A percentile compares a stretch with the other conserved stretches of the same genome.
These are phyloP conservation scores for Carabus problematicus DNA, from an alignment of 2,888 invertebrate genomes.

Conservation along the genomic window DNA sequence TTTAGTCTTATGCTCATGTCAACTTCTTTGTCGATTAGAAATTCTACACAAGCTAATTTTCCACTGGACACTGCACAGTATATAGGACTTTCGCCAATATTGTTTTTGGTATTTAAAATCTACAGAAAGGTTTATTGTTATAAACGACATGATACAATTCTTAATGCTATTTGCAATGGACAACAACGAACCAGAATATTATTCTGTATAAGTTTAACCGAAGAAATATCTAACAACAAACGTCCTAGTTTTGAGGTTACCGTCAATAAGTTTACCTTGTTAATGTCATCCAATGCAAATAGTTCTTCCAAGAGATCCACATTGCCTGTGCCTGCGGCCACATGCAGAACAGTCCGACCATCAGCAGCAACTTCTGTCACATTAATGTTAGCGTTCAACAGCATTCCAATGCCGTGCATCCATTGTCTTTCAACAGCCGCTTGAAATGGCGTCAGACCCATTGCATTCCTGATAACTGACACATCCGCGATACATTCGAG, in stretches of 20 bases:
- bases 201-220: too few relatives aligned
- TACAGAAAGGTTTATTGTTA: constrained; percentile 48
- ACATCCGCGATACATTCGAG: constrained; percentile 53
- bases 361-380: constrained; percentile 57
- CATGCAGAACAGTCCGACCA: constrained; percentile 64
- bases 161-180: too few relatives aligned
- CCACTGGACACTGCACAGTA: constrained; percentile 61
- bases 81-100: constrained; percentile 62
- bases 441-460: constrained; percentile 64
- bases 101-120: constrained; percentile 61
- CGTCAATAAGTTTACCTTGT: constrained; percentile 44
- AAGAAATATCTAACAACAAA: too few relatives aligned
- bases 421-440: constrained; percentile 62
- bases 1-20: constrained; percentile 59
- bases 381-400: constrained; percentile 64
- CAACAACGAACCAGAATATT: too few relatives aligned
- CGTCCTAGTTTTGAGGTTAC: too few relatives aligned
- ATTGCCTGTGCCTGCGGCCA: constrained; percentile 63
- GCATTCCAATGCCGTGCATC: constrained; percentile 63
- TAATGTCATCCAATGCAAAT: constrained; percentile 60
- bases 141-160: not conserved
- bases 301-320: constrained; percentile 63
- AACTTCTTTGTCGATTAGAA: constrained; percentile 61
- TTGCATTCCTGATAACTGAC: constrained; percentile 59
- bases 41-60: constrained; percentile 59